Conservation (phyloP, 2,888 invertebrate species). For the Fabriciana adippe region DNA sequence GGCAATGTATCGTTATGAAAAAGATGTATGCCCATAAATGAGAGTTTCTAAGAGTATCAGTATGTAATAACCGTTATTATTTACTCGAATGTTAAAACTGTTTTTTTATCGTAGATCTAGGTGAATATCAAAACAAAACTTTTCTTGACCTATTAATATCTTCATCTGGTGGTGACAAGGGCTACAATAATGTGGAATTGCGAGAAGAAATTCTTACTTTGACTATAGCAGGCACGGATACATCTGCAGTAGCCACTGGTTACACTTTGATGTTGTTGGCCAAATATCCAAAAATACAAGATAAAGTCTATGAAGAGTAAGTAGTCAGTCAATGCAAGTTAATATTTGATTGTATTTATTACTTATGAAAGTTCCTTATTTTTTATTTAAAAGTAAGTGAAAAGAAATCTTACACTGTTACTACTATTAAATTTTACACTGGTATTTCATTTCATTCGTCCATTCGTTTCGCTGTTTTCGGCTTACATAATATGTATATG, state of each 20-base stretch:
- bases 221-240: conserved; percentile 80
- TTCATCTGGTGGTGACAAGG: conserved; percentile 72
- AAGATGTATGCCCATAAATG: too few relatives aligned
- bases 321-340: conserved; percentile 40
- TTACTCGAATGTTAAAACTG: too few relatives aligned
- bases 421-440: too few relatives aligned
- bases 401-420: too few relatives aligned
- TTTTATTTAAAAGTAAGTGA: neutral
- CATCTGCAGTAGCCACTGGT: conserved; percentile 70
- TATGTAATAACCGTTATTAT: too few relatives aligned
- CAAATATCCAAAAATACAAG: conserved; percentile 73
- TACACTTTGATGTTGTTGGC: conserved; percentile 70
- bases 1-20: too few relatives aligned
- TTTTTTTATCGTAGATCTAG: conserved; percentile 51
- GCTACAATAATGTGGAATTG: conserved; percentile 78
- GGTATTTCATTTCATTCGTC: too few relatives aligned
- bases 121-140: conserved; percentile 64
- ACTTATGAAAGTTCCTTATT: neutral
- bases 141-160: conserved; percentile 81
- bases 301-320: conserved; percentile 71
- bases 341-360: neutral
- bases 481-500: too few relatives aligned
- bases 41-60: too few relatives aligned
- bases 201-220: conserved; percentile 83
- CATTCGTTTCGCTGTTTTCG: too few relatives aligned